Evolutionary conservation across 2,888 invertebrate species (phyloP).

Genomic region (Unio delphinus): DNA sequence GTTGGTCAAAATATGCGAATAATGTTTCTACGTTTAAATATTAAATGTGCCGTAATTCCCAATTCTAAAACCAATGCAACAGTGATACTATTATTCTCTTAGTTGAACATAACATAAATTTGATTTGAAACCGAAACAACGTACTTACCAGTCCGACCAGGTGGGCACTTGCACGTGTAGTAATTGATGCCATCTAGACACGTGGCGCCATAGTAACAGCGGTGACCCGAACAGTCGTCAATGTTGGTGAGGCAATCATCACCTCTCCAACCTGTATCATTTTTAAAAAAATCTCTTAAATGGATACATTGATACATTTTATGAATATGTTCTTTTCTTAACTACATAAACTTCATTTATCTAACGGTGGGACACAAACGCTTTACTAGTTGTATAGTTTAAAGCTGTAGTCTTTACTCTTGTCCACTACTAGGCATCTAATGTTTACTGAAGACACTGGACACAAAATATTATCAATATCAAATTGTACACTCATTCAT

Average conservation of each 20-base stretch:
- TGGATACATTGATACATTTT: not conserved
- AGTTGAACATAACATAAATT: too few species aligned
- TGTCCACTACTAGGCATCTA: too few species aligned
- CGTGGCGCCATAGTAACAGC: slow-evolving; percentile 90
- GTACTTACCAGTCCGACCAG: slow-evolving; percentile 74
- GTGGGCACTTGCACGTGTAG: slow-evolving; percentile 91
- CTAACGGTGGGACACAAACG: too few species aligned
- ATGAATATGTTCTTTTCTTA: not conserved
- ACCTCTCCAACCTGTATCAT: slow-evolving; percentile 49
- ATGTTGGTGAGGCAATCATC: slow-evolving; percentile 77
- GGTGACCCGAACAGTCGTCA: slow-evolving; percentile 87
- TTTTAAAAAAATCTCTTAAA: not conserved
- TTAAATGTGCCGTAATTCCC: not conserved
- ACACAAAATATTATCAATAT: too few species aligned
- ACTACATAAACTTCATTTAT: not conserved
- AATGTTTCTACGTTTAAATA: not conserved
- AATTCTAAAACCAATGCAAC: not conserved
- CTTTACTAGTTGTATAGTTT: too few species aligned
- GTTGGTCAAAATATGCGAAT: too few species aligned
- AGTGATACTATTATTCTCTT: too few species aligned
- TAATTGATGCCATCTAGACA: slow-evolving; percentile 90
- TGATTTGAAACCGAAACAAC: not conserved
- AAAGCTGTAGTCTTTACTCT: too few species aligned
- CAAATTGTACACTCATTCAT: too few species aligned
- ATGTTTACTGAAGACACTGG: too few species aligned